Evolutionary conservation across 92 coral and sea anemone species (phyloP).

Genomic region (Nematostella vectensis): DNA sequence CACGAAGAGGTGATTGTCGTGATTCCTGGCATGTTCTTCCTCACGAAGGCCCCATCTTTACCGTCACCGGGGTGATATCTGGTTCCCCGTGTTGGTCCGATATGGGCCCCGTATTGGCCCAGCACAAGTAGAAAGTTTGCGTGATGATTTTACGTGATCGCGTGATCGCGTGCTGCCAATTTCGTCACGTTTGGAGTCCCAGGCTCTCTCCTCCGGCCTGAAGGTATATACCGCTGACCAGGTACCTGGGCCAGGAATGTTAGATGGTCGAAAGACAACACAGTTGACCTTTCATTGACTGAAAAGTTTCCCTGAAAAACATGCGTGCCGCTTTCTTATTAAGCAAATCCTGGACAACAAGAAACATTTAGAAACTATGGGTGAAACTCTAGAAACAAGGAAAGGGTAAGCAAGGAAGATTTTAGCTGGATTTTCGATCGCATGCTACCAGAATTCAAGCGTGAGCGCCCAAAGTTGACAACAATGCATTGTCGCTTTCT

Average conservation of each 20-base stretch:
- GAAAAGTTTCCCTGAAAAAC: conserved; percentile 24
- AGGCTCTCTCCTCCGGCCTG: conserved; percentile 29
- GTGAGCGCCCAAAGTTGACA: conserved; percentile 45
- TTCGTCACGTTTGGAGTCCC: conserved; percentile 3
- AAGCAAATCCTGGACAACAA: conserved; percentile 15
- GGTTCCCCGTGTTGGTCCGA: not conserved
- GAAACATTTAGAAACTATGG: conserved; percentile 48
- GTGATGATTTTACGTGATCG: conserved; percentile 17
- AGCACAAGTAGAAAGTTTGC: not conserved
- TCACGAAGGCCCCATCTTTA: too few relatives aligned
- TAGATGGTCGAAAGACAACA: conserved; percentile 80
- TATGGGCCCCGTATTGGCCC: not conserved
- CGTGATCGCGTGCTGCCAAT: conserved; percentile 10
- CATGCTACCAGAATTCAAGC: conserved; percentile 55
- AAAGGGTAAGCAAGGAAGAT: conserved; percentile 66
- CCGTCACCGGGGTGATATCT: not conserved
- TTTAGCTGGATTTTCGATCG: conserved; percentile 30
- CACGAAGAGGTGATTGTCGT: too few relatives aligned
- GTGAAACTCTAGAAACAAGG: conserved; percentile 73
- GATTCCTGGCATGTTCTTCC: conserved; percentile 2
- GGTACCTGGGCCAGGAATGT: conserved; percentile 93
- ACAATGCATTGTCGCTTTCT: conserved; percentile 30
- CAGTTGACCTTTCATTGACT: conserved; percentile 77
- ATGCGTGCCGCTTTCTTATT: conserved; percentile 10
- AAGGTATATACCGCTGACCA: conserved; percentile 88